These are phyloP conservation scores for Sylvia atricapilla DNA, from an alignment of 2,113 vertebrate genomes.

Conservation along the genomic window DNA sequence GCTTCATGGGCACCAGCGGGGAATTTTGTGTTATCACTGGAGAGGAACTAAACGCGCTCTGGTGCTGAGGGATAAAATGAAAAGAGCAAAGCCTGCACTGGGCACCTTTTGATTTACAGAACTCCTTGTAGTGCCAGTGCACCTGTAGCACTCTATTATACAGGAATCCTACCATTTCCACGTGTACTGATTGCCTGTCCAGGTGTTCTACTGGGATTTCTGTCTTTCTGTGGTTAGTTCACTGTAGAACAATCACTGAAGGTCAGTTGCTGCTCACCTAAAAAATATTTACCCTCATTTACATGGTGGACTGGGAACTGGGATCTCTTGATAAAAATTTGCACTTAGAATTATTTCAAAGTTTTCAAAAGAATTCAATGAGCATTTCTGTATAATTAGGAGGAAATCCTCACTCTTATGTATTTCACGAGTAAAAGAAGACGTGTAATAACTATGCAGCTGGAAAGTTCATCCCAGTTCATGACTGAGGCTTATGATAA, in stretches of 20 bases:
- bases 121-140: not conserved
- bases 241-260: not conserved
- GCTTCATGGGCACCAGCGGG: not conserved
- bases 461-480: not conserved
- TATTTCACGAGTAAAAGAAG: not conserved
- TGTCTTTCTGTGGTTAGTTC: not conserved
- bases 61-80: not conserved
- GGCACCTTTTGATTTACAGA: not conserved
- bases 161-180: not conserved
- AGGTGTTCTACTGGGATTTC: not conserved
- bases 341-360: not conserved
- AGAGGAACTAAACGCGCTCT: accelerated
- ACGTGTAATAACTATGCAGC: not conserved
- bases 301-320: not conserved
- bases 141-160: not conserved
- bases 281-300: not conserved
- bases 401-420: not conserved
- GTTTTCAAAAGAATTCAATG: not conserved
- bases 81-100: not conserved
- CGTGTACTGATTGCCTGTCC: accelerated
- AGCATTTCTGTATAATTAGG: not conserved
- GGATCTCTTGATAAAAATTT: not conserved
- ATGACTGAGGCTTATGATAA: not conserved
- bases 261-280: not conserved
- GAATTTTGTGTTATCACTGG: not conserved